Percentiles rank a stretch among this genome's conserved stretches.
Evolutionary conservation across 1,140 invertebrate species (phyloP).

Genomic region (Bombus waltoni): DNA sequence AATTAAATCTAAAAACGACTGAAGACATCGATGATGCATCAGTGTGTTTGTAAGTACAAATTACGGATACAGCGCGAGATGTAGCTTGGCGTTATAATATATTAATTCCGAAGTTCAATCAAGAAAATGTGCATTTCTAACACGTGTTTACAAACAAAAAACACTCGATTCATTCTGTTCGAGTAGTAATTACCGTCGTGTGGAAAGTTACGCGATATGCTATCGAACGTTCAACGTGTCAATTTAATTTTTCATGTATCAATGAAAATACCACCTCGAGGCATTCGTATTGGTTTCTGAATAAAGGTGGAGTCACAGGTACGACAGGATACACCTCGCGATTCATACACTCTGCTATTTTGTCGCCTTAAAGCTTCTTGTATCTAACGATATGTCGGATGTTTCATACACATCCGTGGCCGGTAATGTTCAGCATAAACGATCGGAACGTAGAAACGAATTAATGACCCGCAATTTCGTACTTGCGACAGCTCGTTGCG

Average conservation of each 20-base stretch:
- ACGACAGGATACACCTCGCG: neutral
- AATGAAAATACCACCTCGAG: neutral
- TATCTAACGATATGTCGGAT: constrained; percentile 15
- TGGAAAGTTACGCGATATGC: neutral
- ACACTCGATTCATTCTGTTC: neutral
- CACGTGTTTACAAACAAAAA: neutral
- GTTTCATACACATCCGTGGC: neutral
- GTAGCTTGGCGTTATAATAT: neutral
- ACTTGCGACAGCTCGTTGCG: constrained; percentile 26
- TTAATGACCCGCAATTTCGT: constrained; percentile 40
- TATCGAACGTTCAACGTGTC: neutral
- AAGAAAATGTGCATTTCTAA: neutral
- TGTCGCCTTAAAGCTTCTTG: neutral
- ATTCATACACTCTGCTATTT: neutral
- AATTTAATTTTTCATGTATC: too few species aligned
- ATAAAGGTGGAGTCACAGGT: neutral
- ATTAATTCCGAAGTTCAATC: neutral
- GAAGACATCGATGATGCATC: too few species aligned
- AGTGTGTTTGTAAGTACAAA: neutral
- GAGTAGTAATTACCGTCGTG: neutral
- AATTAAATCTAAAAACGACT: too few species aligned
- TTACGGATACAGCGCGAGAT: neutral
- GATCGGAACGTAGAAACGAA: neutral
- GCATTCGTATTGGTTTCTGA: neutral
- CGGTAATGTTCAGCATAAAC: neutral